phyloP scores from a whole-genome alignment of 2,797 vertebrate genomes.

The Sitta carolinensis region DNA sequence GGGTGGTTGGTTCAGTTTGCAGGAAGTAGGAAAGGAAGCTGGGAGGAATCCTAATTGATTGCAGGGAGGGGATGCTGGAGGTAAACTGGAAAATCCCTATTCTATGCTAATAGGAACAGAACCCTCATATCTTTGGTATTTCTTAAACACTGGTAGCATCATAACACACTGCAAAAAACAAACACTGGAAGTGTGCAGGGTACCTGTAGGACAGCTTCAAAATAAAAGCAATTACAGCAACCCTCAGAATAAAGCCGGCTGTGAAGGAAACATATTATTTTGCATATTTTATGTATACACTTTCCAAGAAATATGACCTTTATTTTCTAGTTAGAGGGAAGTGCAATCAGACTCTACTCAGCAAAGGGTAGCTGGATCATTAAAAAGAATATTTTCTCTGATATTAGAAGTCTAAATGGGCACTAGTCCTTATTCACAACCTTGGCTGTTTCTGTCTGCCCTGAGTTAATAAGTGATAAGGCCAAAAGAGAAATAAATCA shows the following conservation, averaged over 20 bases:
- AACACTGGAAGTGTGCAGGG: constrained; percentile 39
- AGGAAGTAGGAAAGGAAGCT: not conserved
- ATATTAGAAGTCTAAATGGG: constrained; percentile 78
- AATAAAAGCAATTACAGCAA: constrained; percentile 70
- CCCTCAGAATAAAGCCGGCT: constrained; percentile 64
- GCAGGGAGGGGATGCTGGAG: not conserved
- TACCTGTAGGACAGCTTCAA: constrained; percentile 64
- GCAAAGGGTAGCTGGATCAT: constrained; percentile 74
- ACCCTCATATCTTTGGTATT: not conserved
- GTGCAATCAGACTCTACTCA: constrained; percentile 68
- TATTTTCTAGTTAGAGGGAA: constrained; percentile 77
- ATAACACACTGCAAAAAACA: not conserved
- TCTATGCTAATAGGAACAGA: not conserved
- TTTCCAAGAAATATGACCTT: constrained; percentile 78
- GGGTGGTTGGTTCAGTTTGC: not conserved
- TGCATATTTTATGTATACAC: constrained; percentile 76
- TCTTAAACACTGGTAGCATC: not conserved
- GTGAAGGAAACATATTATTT: constrained; percentile 74
- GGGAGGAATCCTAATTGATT: not conserved
- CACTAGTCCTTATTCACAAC: constrained; percentile 76
- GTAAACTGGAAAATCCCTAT: constrained; percentile 23
- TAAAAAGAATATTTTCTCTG: constrained; percentile 77
- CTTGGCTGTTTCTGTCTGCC: constrained; percentile 77
- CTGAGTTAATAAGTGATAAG: constrained; percentile 84
- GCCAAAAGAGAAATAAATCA: constrained; percentile 82